Percentiles rank a stretch among this genome's conserved stretches.
Evolutionary conservation across 2,888 invertebrate genomes (phyloP).

Genomic region (Seira ritae): DNA sequence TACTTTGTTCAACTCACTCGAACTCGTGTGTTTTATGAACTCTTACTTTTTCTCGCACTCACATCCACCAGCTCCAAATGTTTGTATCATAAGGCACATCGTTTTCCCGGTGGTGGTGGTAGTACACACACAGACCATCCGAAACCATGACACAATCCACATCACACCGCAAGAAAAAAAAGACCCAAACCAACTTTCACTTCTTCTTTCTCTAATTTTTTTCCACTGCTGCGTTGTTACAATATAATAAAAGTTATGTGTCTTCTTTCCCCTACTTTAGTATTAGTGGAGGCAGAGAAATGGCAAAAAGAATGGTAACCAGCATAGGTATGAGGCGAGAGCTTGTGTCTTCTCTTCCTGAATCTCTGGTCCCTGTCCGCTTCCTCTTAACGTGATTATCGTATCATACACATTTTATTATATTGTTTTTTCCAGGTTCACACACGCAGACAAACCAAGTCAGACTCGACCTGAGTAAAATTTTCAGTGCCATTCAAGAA

Average conservation of each 20-base stretch:
- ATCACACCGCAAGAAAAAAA: conserved; percentile 8
- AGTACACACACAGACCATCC: background rate
- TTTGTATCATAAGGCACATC: conserved; percentile 18
- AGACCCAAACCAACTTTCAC: conserved; percentile 5
- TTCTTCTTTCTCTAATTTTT: conserved; percentile 6
- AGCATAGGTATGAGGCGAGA: background rate
- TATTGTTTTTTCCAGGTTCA: conserved; percentile 18
- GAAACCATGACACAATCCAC: background rate
- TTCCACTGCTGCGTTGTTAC: conserved; percentile 4
- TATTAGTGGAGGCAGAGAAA: background rate
- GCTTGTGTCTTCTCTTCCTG: background rate
- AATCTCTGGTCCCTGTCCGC: conserved; percentile 9
- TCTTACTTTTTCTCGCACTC: conserved; percentile 42
- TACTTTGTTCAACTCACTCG: conserved; percentile 33
- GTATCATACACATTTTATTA: conserved; percentile 49
- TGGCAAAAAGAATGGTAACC: no score
- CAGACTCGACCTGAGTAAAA: background rate
- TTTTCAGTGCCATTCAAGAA: background rate
- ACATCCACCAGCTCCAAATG: background rate
- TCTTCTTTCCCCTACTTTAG: conserved; percentile 3
- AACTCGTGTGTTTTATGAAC: conserved; percentile 56
- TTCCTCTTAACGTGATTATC: conserved; percentile 21
- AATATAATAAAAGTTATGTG: conserved; percentile 23
- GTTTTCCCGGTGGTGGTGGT: background rate
- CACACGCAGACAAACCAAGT: background rate